Evolutionary conservation across 2,797 vertebrate genomes (phyloP).

Genomic region (Nannoperca australis): DNA sequence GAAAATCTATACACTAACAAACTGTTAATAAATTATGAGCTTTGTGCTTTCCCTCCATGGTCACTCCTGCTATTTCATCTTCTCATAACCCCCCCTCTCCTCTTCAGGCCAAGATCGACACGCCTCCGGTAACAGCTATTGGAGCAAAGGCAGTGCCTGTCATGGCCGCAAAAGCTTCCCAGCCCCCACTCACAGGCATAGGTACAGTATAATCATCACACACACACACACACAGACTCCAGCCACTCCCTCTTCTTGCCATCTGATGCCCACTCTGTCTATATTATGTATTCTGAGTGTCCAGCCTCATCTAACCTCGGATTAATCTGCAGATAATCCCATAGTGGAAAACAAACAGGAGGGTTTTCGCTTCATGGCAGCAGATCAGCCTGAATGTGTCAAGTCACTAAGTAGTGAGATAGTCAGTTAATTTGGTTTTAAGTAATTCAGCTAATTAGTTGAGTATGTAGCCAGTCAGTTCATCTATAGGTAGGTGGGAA

Average conservation of each 20-base stretch:
- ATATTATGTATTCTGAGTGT: slow-evolving; percentile 48
- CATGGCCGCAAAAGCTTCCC: slow-evolving; percentile 85
- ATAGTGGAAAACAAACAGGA: slow-evolving; percentile 27
- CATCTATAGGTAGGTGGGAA: not conserved
- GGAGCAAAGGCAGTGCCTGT: slow-evolving; percentile 85
- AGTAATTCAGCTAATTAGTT: slow-evolving; percentile 5
- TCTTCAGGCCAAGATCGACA: slow-evolving; percentile 89
- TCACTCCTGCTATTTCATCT: not conserved
- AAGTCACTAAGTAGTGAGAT: slow-evolving; percentile 8
- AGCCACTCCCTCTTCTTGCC: slow-evolving; percentile 9
- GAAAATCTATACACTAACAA: too few species aligned
- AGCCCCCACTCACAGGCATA: slow-evolving; percentile 89
- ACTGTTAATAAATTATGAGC: too few species aligned
- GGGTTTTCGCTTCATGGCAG: slow-evolving; percentile 31
- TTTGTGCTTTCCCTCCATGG: too few species aligned
- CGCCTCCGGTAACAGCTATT: slow-evolving; percentile 82
- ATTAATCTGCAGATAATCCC: slow-evolving; percentile 65
- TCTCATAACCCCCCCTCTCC: not conserved
- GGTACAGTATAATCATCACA: slow-evolving; percentile 78
- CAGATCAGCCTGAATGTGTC: slow-evolving; percentile 14
- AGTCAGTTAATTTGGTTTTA: slow-evolving; percentile 6
- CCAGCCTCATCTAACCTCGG: slow-evolving; percentile 52
- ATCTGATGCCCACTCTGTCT: slow-evolving; percentile 29
- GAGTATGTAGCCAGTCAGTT: not conserved
- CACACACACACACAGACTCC: slow-evolving; percentile 17